Evolutionary conservation across 2,113 vertebrate genomes (phyloP).

Genomic region (Psettodes erumei): DNA sequence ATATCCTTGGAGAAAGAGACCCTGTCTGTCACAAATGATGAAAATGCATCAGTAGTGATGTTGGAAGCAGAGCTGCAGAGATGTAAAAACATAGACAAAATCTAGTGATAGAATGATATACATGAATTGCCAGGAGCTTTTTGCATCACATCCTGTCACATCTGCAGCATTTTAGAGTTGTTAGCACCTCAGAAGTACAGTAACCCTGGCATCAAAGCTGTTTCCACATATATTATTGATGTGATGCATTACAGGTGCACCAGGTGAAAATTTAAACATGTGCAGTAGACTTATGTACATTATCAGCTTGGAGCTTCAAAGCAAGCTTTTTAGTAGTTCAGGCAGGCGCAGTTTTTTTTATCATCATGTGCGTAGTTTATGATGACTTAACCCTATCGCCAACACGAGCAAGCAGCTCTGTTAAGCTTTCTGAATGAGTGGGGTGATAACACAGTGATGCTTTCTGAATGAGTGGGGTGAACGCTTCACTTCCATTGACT

Average conservation of each 20-base stretch:
- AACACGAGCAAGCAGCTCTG: background rate
- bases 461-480: too few species aligned
- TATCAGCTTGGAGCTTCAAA: background rate
- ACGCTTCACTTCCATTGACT: too few species aligned
- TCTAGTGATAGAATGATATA: conserved; percentile 28
- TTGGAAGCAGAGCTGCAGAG: conserved; percentile 18
- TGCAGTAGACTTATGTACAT: background rate
- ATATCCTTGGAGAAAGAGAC: conserved; percentile 6
- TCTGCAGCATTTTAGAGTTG: background rate
- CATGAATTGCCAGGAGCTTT: conserved; percentile 13
- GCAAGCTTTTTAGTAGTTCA: background rate
- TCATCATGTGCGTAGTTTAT: background rate
- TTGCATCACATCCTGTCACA: conserved; percentile 27
- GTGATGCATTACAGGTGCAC: background rate
- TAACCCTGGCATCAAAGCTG: conserved; percentile 8
- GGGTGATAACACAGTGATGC: too few species aligned
- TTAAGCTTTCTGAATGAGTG: too few species aligned
- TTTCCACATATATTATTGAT: conserved; percentile 12
- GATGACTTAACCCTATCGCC: background rate
- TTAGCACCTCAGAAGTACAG: conserved; percentile 19
- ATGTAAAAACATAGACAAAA: background rate
- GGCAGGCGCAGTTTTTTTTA: background rate
- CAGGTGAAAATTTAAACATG: conserved; percentile 4
- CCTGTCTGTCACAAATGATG: conserved; percentile 28
- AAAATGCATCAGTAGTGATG: conserved; percentile 27